Conservation (phyloP, 2,797 vertebrate species). For the Pogoniulus pusillus region DNA sequence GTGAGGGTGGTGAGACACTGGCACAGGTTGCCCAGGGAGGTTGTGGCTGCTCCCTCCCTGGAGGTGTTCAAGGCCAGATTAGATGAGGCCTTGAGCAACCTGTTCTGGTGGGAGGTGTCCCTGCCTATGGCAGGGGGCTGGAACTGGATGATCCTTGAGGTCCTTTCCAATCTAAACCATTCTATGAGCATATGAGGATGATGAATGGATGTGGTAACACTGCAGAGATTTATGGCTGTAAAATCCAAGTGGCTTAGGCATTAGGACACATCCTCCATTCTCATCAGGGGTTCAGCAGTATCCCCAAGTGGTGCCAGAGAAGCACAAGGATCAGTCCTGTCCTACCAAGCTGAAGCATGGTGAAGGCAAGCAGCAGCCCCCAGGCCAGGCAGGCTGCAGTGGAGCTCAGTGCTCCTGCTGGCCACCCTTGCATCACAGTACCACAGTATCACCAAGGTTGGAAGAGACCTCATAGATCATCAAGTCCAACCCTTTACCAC, state of each 20-base stretch:
- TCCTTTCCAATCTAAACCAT: too few relatives aligned
- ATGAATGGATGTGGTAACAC: background rate
- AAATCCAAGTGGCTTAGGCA: background rate
- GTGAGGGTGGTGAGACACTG: too few relatives aligned
- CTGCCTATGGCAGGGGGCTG: too few relatives aligned
- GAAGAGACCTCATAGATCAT: too few relatives aligned
- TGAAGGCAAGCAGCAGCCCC: background rate
- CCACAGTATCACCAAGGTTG: too few relatives aligned
- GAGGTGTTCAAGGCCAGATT: too few relatives aligned
- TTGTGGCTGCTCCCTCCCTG: too few relatives aligned
- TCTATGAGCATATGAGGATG: background rate
- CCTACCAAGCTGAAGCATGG: background rate
- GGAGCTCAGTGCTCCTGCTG: background rate
- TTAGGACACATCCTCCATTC: rapidly evolving
- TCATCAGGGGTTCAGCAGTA: background rate
- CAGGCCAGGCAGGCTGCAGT: rapidly evolving
- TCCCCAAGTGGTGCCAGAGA: background rate
- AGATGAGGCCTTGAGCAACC: too few relatives aligned
- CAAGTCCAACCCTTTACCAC: too few relatives aligned
- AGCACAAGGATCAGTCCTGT: background rate
- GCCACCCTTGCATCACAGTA: background rate
- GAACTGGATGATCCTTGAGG: too few relatives aligned
- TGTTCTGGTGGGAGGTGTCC: too few relatives aligned
- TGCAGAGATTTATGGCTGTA: background rate
- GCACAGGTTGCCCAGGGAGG: too few relatives aligned